Base-by-base conservation (phyloP, 92 coral and sea anemone genomes). In the Porites rus region DNA sequence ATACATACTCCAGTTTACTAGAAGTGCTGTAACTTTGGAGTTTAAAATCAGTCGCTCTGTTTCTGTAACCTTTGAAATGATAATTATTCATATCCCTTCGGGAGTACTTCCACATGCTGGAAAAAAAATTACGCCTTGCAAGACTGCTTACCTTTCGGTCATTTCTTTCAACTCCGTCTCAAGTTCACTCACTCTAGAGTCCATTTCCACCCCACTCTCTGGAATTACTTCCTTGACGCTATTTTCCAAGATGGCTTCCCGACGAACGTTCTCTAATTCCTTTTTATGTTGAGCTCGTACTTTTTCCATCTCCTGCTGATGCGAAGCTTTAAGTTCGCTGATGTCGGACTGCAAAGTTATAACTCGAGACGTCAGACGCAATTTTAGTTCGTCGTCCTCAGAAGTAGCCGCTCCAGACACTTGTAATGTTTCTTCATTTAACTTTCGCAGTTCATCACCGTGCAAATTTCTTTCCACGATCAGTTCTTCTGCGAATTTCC, bases 311-410 rank as follows among this genome's bases (percentile, higher is more conserved):
- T 90, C 96, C 11, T 87, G 87, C 25, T 95, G 97, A 24, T 95
- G 98, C 6, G 95, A 94, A 3, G 98, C 95, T 69, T 92, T 97
- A 14, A 97, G 91, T 69, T 97, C 99, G 68, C 98, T 97, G 76
- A 97, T 95, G 79, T 97, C 99, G 0, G 99, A 97, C 88, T 97
- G 99, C 56, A 97, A 88, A 10, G 98, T 92, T 24, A 97, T 97
- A 7, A 97, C 98, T 38, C 98, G 94, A 12, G 99, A 97, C 2
- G 99, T 97, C 51, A 97, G 86, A 67, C 98, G 88, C 66, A 97
- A 70, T 78, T 91, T 94, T 20, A 93, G 89, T 83, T 95, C 99
- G 72, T 97, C 99, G 0, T 91, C 93, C 38, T 95, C 94, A 2
- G 92, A 89, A 28, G 76, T 92, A 1, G 96, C 94, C 19, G 97